Conservation (phyloP, 2,797 vertebrate genomes). For the Spinibarbus caldwelli region DNA sequence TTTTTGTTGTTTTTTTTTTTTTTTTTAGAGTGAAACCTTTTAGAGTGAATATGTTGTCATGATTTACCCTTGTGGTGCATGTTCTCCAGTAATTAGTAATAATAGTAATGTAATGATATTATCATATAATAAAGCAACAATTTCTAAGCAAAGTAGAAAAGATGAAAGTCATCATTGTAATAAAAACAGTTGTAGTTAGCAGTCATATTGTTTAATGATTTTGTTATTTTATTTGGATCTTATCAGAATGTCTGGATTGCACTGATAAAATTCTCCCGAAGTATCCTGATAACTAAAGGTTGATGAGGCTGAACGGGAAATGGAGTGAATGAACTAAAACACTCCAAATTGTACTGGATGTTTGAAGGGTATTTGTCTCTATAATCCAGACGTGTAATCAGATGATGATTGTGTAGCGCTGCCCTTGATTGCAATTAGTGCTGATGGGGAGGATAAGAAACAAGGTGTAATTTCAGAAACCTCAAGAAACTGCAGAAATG, state of each 20-base stretch:
- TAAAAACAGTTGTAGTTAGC: background rate
- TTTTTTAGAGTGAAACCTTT: background rate
- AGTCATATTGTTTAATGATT: background rate
- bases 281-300: slow-evolving; percentile 3
- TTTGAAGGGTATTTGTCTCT: background rate
- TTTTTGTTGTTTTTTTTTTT: background rate
- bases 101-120: background rate
- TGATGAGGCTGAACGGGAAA: background rate
- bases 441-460: background rate
- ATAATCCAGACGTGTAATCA: background rate
- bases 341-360: background rate
- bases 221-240: background rate
- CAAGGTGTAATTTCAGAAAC: slow-evolving; percentile 17
- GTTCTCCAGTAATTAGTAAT: background rate
- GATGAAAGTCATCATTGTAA: background rate
- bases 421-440: slow-evolving; percentile 26
- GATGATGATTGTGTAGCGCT: background rate
- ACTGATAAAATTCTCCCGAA: background rate
- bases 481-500: slow-evolving; percentile 15
- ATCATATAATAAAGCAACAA: background rate
- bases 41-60: too few relatives aligned
- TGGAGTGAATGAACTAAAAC: background rate
- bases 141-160: background rate
- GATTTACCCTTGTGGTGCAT: background rate
- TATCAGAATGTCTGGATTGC: background rate